phyloP scores from a whole-genome alignment of 2,113 vertebrate species.

The Dryoscopus gambensis region DNA sequence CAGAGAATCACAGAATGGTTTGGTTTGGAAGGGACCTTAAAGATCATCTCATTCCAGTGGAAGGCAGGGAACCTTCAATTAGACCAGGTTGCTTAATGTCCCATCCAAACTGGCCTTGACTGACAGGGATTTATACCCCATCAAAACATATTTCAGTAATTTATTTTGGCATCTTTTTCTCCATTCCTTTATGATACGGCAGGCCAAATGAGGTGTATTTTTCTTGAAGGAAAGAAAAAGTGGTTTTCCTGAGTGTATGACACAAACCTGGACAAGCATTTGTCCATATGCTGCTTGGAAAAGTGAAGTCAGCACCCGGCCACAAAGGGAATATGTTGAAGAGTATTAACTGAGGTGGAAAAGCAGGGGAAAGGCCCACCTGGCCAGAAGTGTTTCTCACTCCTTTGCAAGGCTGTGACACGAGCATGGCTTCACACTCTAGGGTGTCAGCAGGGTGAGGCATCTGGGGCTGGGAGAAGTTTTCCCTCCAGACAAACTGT shows the following conservation, averaged over 20 bases:
- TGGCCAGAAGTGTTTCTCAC: neutral
- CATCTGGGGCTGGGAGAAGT: neutral
- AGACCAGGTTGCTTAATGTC: neutral
- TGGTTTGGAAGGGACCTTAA: neutral
- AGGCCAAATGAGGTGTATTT: neutral
- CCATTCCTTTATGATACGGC: neutral
- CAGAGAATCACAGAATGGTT: neutral
- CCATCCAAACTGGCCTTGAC: neutral
- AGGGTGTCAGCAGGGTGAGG: neutral
- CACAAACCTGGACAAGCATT: neutral
- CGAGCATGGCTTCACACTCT: rapidly evolving
- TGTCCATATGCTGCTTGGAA: neutral
- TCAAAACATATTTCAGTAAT: neutral
- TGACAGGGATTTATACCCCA: neutral
- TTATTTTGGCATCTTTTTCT: neutral
- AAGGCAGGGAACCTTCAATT: neutral
- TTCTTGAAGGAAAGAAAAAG: neutral
- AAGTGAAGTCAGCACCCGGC: neutral
- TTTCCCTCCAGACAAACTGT: neutral
- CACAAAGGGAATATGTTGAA: neutral
- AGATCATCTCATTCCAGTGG: neutral
- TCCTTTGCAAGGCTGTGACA: neutral
- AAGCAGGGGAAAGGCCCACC: neutral
- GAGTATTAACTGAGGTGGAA: neutral
- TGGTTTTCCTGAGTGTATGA: neutral